Evolutionary conservation across 2,797 vertebrate species (phyloP), one percentile per base, ranked within the genome.

Genomic region (Lacerta agilis): DNA sequence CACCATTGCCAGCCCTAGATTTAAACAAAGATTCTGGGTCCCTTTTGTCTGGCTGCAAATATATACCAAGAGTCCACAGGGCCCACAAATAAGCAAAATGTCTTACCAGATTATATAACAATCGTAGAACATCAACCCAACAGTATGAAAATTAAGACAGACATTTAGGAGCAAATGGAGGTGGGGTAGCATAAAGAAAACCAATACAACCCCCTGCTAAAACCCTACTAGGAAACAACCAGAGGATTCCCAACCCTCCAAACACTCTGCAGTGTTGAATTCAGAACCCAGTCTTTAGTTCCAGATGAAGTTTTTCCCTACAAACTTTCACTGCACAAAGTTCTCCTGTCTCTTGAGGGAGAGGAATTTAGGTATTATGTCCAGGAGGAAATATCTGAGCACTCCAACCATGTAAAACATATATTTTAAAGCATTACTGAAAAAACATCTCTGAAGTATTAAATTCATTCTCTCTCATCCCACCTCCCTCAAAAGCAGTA

Each of bases 271-370:
- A 33, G 15, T 0, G 0, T 89, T 92, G 80, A 83, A 85, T 66
- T 81, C 67, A n/a, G 83, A 95, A 89, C 86, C 78, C 4, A n/a
- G 4, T 41, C 71, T 29, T 76, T 25, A 61, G 25, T 85, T 75
- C 82, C 81, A 92, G 82, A 38, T 77, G 89, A 90, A 92, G 15
- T 49, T 83, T 90, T 49, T 43, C 83, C 88, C 13, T 15, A 64
- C 90, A 89, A 89, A 75, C 72, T 61, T n/a, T 89, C 88, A 90
- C 78, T 76, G 92, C 91, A 90, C 81, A 73, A 61, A 85, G 87
- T 93, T 94, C 78, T 94, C 92, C 91, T 80, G 87, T 92, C 85
- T 92, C 91, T 55, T 55, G 71, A 61, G 33, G 18, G 69, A 93
- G 77, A n/a, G 86, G 13, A n/a, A 43, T 76, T 92, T 93, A 92